A percentile compares a stretch with the other conserved stretches of the same genome.
Evolutionary conservation across 1,140 invertebrate genomes (phyloP).

Genomic region (Bilobella aurantiaca): DNA sequence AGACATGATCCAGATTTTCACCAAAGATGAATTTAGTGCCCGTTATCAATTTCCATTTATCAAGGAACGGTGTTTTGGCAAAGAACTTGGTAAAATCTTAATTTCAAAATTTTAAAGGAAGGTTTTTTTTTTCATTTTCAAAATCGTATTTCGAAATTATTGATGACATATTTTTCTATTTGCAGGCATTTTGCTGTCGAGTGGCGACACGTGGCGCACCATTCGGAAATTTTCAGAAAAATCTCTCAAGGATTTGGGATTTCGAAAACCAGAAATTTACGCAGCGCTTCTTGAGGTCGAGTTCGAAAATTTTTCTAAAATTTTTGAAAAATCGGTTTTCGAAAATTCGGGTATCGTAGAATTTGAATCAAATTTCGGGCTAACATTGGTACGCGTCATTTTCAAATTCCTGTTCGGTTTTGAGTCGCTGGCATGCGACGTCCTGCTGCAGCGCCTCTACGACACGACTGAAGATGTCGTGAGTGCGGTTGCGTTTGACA

Average conservation of each 20-base stretch:
- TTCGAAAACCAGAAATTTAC: slow-evolving; percentile 33
- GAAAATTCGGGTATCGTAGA: background rate
- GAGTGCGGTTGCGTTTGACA: background rate
- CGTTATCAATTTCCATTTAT: background rate
- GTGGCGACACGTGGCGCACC: slow-evolving; percentile 43
- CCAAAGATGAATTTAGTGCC: background rate
- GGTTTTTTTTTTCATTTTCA: no score
- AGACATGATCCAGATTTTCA: background rate
- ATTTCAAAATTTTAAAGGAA: background rate
- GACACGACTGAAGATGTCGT: background rate
- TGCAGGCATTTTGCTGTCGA: slow-evolving; percentile 37
- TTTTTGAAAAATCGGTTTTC: background rate
- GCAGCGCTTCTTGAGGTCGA: background rate
- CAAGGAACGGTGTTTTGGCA: background rate
- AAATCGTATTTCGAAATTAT: background rate
- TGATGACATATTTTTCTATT: background rate
- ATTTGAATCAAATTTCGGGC: background rate
- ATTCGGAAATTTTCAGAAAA: slow-evolving; percentile 40
- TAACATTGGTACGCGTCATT: background rate
- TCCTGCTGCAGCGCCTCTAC: background rate
- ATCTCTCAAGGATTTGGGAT: slow-evolving; percentile 40
- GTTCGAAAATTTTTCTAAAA: background rate
- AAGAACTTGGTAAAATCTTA: background rate
- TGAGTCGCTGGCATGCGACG: background rate
- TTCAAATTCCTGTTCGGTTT: background rate